Conservation (phyloP, 2,888 invertebrate genomes). For the Scaptomyza flava region DNA sequence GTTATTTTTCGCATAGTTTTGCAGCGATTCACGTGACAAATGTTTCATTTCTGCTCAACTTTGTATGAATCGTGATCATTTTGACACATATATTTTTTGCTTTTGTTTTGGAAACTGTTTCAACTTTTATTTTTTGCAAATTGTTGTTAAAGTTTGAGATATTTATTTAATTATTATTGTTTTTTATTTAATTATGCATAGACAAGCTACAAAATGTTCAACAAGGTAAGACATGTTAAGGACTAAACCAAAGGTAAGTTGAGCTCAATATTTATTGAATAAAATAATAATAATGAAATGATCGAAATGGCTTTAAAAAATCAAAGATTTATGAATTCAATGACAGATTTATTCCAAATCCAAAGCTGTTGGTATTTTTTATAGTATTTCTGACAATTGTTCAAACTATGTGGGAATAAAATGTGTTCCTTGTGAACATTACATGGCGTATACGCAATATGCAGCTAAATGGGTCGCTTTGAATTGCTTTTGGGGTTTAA, state of each 20-base stretch:
- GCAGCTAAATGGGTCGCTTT: conserved; percentile 67
- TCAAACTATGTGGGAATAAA: too few relatives aligned
- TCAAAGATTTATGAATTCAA: too few relatives aligned
- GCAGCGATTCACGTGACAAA: conserved; percentile 67
- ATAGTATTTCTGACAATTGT: too few relatives aligned
- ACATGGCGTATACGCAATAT: conserved; percentile 71
- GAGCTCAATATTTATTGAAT: too few relatives aligned
- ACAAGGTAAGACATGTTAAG: too few relatives aligned
- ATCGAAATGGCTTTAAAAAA: too few relatives aligned
- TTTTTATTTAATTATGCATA: neutral
- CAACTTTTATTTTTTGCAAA: neutral
- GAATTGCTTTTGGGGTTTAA: conserved; percentile 51
- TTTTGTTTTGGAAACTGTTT: neutral
- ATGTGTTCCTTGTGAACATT: conserved; percentile 17
- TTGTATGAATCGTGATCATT: conserved; percentile 55
- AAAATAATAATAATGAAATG: too few relatives aligned
- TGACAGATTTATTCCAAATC: too few relatives aligned
- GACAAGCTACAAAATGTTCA: too few relatives aligned
- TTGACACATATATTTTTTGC: conserved; percentile 4
- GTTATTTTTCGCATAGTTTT: conserved; percentile 53
- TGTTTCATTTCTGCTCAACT: conserved; percentile 61
- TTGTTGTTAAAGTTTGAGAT: too few relatives aligned
- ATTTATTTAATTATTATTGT: neutral
- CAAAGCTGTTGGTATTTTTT: too few relatives aligned
- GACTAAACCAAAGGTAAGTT: too few relatives aligned